phyloP scores from a whole-genome alignment of 1,140 invertebrate species.

The Euura lappo region DNA sequence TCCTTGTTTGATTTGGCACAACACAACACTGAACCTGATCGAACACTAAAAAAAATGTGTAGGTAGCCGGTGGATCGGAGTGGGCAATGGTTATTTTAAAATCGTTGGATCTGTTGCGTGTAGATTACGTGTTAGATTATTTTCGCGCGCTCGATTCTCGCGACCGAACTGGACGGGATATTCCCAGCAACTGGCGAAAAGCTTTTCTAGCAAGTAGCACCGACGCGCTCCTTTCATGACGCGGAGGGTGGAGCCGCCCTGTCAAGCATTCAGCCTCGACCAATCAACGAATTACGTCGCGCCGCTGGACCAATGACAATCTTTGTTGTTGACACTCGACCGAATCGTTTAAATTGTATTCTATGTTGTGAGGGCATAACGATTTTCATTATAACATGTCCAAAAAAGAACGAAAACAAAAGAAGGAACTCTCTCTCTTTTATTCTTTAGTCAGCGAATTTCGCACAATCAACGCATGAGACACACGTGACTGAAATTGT shows the following conservation, averaged over 20 bases:
- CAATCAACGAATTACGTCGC: not conserved
- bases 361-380: no score
- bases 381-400: no score
- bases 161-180: not conserved
- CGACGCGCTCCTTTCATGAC: not conserved
- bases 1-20: not conserved
- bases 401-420: no score
- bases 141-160: no score
- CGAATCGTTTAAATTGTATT: not conserved
- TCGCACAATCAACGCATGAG: no score
- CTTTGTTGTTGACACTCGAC: not conserved
- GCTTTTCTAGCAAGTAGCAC: not conserved
- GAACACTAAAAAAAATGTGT: not conserved
- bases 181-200: not conserved
- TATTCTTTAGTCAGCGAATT: no score
- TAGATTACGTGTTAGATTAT: no score
- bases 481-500: no score
- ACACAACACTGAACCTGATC: not conserved
- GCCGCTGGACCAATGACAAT: not conserved
- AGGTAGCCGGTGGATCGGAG: no score
- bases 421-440: no score
- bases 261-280: not conserved
- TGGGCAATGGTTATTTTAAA: not conserved
- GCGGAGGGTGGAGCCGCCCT: slow-evolving; percentile 3
- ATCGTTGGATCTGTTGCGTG: not conserved